Evolutionary conservation across 1,140 invertebrate species (phyloP).

Genomic region (Semibalanus balanoides): DNA sequence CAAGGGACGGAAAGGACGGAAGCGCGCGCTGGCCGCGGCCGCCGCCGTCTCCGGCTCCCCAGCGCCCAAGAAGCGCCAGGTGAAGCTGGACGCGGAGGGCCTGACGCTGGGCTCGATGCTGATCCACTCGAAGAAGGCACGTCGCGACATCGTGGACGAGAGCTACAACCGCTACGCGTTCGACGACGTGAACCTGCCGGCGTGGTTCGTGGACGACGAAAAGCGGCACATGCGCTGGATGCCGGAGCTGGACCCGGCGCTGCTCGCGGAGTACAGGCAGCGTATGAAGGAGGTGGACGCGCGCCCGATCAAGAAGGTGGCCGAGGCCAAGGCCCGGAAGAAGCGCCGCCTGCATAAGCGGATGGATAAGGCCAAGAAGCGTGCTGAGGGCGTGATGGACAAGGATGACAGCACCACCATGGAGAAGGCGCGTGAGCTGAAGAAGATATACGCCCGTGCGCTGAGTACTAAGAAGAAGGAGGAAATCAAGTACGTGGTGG

Average conservation of each 20-base stretch:
- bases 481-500: slow-evolving; percentile 84
- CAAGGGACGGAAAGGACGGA: slow-evolving; percentile 15
- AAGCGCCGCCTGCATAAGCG: slow-evolving; percentile 72
- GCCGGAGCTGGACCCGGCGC: slow-evolving; percentile 33
- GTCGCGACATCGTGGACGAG: slow-evolving; percentile 67
- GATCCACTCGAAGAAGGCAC: slow-evolving; percentile 66
- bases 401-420: slow-evolving; percentile 58
- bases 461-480: slow-evolving; percentile 50
- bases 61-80: slow-evolving; percentile 30
- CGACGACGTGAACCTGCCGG: slow-evolving; percentile 71
- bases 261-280: slow-evolving; percentile 39
- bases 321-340: slow-evolving; percentile 95
- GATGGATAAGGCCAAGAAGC: slow-evolving; percentile 89
- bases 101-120: slow-evolving; percentile 74
- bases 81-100: slow-evolving; percentile 64
- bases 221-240: slow-evolving; percentile 57
- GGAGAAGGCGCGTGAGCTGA: slow-evolving; percentile 22
- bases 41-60: slow-evolving; percentile 3
- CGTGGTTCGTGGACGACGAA: slow-evolving; percentile 95
- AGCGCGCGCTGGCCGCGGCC: slow-evolving; percentile 15
- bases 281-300: slow-evolving; percentile 73
- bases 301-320: slow-evolving; percentile 92
- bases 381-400: slow-evolving; percentile 79
- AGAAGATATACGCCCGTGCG: slow-evolving; percentile 18
- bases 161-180: slow-evolving; percentile 83